Evolutionary conservation across 2,113 vertebrate species (phyloP).

Genomic region (Gracilinanus agilis): DNA sequence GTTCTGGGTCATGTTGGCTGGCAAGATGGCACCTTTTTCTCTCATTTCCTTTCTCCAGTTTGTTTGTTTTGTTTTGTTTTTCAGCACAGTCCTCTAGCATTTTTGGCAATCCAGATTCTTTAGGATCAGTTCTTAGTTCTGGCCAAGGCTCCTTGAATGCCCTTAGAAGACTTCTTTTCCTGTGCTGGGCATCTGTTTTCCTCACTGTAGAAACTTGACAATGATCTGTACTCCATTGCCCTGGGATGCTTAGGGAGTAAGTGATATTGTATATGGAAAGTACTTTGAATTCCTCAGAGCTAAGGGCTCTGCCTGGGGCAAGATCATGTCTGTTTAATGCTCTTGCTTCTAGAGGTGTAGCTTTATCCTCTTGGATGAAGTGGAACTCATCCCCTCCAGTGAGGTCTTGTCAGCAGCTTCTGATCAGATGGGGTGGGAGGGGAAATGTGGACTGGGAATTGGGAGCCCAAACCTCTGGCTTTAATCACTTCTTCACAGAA

Average conservation of each 20-base stretch:
- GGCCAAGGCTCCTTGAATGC: background rate
- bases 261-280: slow-evolving; percentile 28
- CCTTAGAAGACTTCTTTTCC: background rate
- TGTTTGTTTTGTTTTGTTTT: slow-evolving; percentile 36
- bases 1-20: background rate
- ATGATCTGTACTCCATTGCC: slow-evolving; percentile 3
- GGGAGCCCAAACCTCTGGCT: slow-evolving; percentile 38
- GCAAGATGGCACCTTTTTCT: background rate
- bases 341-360: background rate
- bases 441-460: slow-evolving; percentile 37
- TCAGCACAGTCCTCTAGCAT: slow-evolving; percentile 43
- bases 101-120: slow-evolving; percentile 11
- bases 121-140: background rate
- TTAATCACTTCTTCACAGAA: slow-evolving; percentile 65
- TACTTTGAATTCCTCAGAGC: background rate
- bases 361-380: slow-evolving; percentile 16
- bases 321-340: slow-evolving; percentile 1
- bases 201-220: slow-evolving; percentile 37
- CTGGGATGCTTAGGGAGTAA: slow-evolving; percentile 14
- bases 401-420: slow-evolving; percentile 13
- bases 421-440: slow-evolving; percentile 44
- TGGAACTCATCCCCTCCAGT: slow-evolving; percentile 8
- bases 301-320: slow-evolving; percentile 1
- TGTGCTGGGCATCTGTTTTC: background rate
- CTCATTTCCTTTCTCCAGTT: background rate